phyloP scores from a whole-genome alignment of 1,140 invertebrate species.

The Megalonaias nervosa region DNA sequence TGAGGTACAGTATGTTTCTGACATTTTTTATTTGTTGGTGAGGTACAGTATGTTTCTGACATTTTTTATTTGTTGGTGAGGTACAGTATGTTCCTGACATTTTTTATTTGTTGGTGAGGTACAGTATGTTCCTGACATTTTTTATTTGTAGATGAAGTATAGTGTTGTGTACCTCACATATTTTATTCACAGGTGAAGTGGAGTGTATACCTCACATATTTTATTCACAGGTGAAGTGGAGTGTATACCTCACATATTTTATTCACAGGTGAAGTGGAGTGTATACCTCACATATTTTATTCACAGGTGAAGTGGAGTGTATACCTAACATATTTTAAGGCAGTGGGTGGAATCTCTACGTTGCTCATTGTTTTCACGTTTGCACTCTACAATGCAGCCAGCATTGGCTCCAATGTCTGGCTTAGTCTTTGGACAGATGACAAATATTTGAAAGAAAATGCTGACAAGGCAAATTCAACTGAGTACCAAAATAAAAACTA shows the following conservation, averaged over 20 bases:
- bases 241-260: no score
- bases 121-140: no score
- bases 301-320: slow-evolving; percentile 57
- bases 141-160: no score
- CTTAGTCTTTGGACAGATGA: slow-evolving; percentile 62
- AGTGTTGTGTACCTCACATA: no score
- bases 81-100: slow-evolving; percentile 55
- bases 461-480: slow-evolving; percentile 42
- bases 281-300: no score
- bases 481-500: slow-evolving; percentile 56
- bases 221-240: no score
- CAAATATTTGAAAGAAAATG: slow-evolving; percentile 42
- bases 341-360: slow-evolving; percentile 47
- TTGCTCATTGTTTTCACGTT: slow-evolving; percentile 48
- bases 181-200: no score
- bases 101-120: slow-evolving; percentile 22
- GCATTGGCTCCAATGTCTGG: slow-evolving; percentile 60
- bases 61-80: slow-evolving; percentile 50
- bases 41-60: no score
- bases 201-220: no score
- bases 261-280: no score
- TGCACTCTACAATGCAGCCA: slow-evolving; percentile 45
- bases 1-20: no score
- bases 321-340: slow-evolving; percentile 55
- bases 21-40: no score